These are phyloP conservation scores for Gasterosteus aculeatus DNA, from an alignment of 2,113 vertebrate species.

Conservation along the genomic window DNA sequence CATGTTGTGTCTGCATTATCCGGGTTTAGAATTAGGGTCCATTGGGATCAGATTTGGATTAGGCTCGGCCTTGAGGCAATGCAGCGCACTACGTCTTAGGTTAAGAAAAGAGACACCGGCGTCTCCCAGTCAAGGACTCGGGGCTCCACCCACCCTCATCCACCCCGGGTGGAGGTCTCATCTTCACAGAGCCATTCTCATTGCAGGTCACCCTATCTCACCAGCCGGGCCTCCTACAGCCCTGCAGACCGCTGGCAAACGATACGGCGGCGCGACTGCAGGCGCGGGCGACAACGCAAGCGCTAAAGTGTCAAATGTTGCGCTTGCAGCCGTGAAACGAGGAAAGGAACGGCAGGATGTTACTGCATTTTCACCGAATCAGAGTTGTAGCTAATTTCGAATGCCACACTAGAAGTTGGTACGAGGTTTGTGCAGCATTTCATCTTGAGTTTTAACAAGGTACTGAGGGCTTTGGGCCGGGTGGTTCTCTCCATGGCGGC, in stretches of 20 bases:
- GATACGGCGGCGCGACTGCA: conserved; percentile 28
- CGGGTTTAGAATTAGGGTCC: not conserved
- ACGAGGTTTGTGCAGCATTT: not conserved
- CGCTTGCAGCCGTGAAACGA: not conserved
- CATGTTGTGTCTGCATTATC: not conserved
- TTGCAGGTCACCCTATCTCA: conserved; percentile 49
- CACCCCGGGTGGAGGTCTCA: conserved; percentile 27
- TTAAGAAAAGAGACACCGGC: not conserved
- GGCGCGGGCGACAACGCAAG: conserved; percentile 5
- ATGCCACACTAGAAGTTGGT: not conserved
- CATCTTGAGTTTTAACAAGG: not conserved
- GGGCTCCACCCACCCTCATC: conserved; percentile 12
- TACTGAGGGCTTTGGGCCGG: not conserved
- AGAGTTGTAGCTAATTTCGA: not conserved
- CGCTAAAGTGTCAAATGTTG: conserved; percentile 11
- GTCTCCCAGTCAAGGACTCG: not conserved
- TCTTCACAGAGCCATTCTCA: conserved; percentile 53
- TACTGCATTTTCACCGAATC: not conserved
- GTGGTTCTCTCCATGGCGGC: not conserved
- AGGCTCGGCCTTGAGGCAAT: not conserved
- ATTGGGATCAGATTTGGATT: conserved; percentile 1
- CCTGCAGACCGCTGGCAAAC: conserved; percentile 11
- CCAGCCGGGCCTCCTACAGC: conserved; percentile 10
- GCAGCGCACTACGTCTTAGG: not conserved
- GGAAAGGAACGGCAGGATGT: not conserved